Evolutionary conservation across 2,888 invertebrate genomes (phyloP).

Genomic region (Mycalesis mineus): DNA sequence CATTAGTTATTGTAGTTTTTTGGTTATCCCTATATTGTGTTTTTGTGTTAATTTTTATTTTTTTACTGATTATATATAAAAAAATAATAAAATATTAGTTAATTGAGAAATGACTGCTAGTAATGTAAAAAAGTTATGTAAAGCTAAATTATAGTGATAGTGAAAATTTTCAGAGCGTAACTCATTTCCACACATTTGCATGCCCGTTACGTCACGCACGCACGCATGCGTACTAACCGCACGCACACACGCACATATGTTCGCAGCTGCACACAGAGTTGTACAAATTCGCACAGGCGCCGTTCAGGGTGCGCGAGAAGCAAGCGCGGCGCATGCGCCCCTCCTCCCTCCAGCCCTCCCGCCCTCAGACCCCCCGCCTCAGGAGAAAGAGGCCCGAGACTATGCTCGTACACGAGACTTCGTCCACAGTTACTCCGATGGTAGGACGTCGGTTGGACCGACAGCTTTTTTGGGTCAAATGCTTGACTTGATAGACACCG

Average conservation of each 20-base stretch:
- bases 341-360: slow-evolving; percentile 50
- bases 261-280: slow-evolving; percentile 66
- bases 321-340: slow-evolving; percentile 28
- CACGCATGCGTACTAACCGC: slow-evolving; percentile 4
- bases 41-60: too few species aligned
- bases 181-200: neutral
- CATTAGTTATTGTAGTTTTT: too few species aligned
- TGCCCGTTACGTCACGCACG: neutral
- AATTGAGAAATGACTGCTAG: too few species aligned
- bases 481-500: too few species aligned
- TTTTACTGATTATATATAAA: too few species aligned
- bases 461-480: slow-evolving; percentile 1
- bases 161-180: neutral
- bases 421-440: slow-evolving; percentile 40
- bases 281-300: slow-evolving; percentile 49
- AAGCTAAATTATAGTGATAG: neutral
- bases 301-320: slow-evolving; percentile 26
- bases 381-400: slow-evolving; percentile 31
- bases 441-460: slow-evolving; percentile 5
- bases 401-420: slow-evolving; percentile 48
- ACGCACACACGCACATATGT: slow-evolving; percentile 26
- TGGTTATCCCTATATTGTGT: too few species aligned
- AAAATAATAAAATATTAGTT: too few species aligned
- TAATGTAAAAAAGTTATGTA: too few species aligned
- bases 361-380: slow-evolving; percentile 34